A percentile compares a stretch with the other conserved stretches of the same genome.
Evolutionary conservation across 1,140 invertebrate species (phyloP).

Genomic region (Pygmarrhopalites habei): DNA sequence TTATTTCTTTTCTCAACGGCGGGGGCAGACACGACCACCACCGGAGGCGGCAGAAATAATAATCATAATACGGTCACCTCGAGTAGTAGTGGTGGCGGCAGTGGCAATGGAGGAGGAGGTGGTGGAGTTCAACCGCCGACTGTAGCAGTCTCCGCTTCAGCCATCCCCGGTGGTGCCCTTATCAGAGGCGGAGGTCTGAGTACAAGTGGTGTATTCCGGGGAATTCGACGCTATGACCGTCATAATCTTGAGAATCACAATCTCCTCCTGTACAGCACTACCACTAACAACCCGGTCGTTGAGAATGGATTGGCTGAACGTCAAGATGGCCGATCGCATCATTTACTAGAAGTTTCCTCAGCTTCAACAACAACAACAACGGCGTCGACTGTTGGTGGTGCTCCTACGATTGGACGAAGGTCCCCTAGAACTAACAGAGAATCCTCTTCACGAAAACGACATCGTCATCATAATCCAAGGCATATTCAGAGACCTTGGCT

Average conservation of each 20-base stretch:
- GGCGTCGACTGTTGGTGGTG: conserved; percentile 40
- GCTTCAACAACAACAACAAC: conserved; percentile 25
- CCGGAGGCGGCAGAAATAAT: background rate
- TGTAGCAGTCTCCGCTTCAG: background rate
- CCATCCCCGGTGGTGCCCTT: background rate
- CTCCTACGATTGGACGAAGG: conserved; percentile 42
- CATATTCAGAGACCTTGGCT: conserved; percentile 73
- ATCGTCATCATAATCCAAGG: conserved; percentile 51
- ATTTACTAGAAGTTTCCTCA: conserved; percentile 30
- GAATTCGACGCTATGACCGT: conserved; percentile 15
- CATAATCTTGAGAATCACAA: too few species aligned
- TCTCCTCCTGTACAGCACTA: too few species aligned
- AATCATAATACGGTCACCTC: too few species aligned
- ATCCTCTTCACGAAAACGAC: conserved; percentile 44
- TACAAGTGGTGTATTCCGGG: conserved; percentile 15
- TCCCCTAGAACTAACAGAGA: conserved; percentile 48
- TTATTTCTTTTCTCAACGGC: conserved; percentile 53
- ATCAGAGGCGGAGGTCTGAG: background rate
- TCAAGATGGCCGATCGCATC: conserved; percentile 35
- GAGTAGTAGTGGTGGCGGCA: background rate
- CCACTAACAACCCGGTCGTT: conserved; percentile 11
- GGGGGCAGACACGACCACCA: conserved; percentile 19
- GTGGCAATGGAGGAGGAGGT: background rate
- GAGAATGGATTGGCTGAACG: conserved; percentile 12
- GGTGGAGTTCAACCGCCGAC: background rate